Evolutionary conservation across 2,888 invertebrate species (phyloP), one percentile per base, ranked within the genome.

Genomic region (Acholoe squamosa): DNA sequence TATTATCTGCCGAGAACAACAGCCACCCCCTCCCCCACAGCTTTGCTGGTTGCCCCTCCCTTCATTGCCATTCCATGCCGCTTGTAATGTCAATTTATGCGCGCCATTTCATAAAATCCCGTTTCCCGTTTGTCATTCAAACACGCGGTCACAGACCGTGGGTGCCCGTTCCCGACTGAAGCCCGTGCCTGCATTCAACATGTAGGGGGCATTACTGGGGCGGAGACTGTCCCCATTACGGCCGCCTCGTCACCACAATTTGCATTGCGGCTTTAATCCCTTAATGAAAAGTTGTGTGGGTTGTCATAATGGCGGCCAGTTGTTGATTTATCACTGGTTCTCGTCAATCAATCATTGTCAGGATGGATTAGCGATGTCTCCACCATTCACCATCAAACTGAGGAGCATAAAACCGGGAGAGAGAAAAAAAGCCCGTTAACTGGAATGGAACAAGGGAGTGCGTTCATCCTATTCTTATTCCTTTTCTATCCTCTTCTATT

Each of bases 231-330:
- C 16, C 28, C 76, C 76, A 76, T 76, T 80, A 22, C n/a, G 43
- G 14, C 80, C 80, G 34, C 43, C 43, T 33, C 80, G n/a, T 43
- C 80, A 0, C 80, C 80, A 43, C 86, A 28, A 86, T 86, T 86
- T 86, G 86, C 86, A 86, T 86, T 31, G 52, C 54, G 86, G 56
- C 86, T 54, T 86, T 86, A 86, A 86, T 86, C 28, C 86, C 56
- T 54, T 86, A 86, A 86, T 86, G 56, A 86, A 86, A 86, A 54
- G 86, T 86, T 51, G 52, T 86, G 86, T 86, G 25, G 25, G 54
- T 22, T 56, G 86, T 33, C 86, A 86, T 54, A 86, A 56, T 54
- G 56, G 28, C 80, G 0, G 56, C 86, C 86, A 86, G 33, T 33
- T 86, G 86, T 86, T 86, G 86, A 86, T 86, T 86, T 86, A 86